Conservation (phyloP, 2,888 invertebrate genomes). For the Pachliopta kotzebuea region DNA sequence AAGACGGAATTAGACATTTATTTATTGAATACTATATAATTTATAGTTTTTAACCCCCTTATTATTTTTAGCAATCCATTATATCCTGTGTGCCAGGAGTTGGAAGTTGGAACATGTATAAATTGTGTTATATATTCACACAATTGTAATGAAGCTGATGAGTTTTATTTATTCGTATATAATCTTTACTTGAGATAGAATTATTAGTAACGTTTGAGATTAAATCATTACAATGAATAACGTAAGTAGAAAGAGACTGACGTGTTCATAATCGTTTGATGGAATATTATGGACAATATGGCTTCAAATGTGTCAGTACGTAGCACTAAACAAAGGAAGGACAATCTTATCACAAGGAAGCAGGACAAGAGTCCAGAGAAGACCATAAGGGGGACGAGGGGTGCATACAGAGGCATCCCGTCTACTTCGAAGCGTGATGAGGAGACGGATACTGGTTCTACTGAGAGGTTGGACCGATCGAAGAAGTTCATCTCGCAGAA, state of each 20-base stretch:
- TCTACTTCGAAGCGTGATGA: slow-evolving; percentile 72
- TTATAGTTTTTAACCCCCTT: slow-evolving; percentile 55
- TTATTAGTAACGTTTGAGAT: slow-evolving; percentile 29
- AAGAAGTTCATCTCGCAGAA: slow-evolving; percentile 75
- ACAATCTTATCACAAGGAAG: slow-evolving; percentile 74
- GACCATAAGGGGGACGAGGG: slow-evolving; percentile 70
- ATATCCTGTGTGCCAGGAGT: slow-evolving; percentile 17
- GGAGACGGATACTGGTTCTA: slow-evolving; percentile 63
- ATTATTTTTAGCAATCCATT: slow-evolving; percentile 46
- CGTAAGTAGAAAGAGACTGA: slow-evolving; percentile 31
- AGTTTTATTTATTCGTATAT: slow-evolving; percentile 36
- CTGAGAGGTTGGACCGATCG: slow-evolving; percentile 74
- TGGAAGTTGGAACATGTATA: slow-evolving; percentile 23
- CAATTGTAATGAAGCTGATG: slow-evolving; percentile 35
- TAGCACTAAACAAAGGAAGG: slow-evolving; percentile 70
- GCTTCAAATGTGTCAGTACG: slow-evolving; percentile 68
- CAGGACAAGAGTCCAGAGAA: slow-evolving; percentile 78
- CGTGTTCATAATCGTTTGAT: slow-evolving; percentile 44
- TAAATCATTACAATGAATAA: slow-evolving; percentile 38
- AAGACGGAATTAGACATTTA: slow-evolving; percentile 77
- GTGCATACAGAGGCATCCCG: slow-evolving; percentile 67
- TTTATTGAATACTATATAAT: slow-evolving; percentile 52
- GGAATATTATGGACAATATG: slow-evolving; percentile 73
- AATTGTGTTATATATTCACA: slow-evolving; percentile 34
- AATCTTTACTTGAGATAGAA: slow-evolving; percentile 33